Conservation (phyloP, 2,797 vertebrate genomes). For the Coreius guichenoti region DNA sequence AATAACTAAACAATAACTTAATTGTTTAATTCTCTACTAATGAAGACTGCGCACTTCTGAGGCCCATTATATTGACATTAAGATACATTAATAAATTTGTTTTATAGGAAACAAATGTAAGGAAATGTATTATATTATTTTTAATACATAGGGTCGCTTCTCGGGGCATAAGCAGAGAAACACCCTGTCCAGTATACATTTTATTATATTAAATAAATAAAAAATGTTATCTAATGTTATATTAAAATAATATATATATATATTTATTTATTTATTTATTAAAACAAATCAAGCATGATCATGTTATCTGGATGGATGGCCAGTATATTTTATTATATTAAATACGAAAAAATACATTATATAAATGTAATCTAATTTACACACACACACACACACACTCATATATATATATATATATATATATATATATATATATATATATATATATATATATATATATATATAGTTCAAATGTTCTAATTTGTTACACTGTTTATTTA, state of each 20-base stretch:
- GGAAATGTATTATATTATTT: not conserved
- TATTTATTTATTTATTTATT: too few relatives aligned
- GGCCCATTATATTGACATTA: not conserved
- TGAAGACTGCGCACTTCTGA: not conserved
- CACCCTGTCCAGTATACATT: not conserved
- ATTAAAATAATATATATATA: not conserved
- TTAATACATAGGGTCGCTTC: not conserved
- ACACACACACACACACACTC: too few relatives aligned
- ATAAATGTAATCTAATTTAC: too few relatives aligned
- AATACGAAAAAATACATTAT: not conserved
- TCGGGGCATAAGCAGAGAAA: not conserved
- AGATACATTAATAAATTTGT: not conserved
- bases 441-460: too few relatives aligned
- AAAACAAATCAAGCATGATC: not conserved
- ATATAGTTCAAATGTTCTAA: not conserved
- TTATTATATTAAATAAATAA: not conserved
- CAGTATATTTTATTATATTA: too few relatives aligned
- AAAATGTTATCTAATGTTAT: not conserved
- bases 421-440: too few relatives aligned
- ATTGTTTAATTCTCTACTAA: constrained; percentile 32
- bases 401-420: too few relatives aligned
- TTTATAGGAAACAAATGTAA: not conserved
- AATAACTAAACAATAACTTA: constrained; percentile 47
- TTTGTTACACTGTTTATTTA: too few relatives aligned
- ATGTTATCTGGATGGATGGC: not conserved